Percentiles rank a stretch among this genome's conserved stretches.
Evolutionary conservation across 2,113 vertebrate genomes (phyloP).

Genomic region (Jaculus jaculus): DNA sequence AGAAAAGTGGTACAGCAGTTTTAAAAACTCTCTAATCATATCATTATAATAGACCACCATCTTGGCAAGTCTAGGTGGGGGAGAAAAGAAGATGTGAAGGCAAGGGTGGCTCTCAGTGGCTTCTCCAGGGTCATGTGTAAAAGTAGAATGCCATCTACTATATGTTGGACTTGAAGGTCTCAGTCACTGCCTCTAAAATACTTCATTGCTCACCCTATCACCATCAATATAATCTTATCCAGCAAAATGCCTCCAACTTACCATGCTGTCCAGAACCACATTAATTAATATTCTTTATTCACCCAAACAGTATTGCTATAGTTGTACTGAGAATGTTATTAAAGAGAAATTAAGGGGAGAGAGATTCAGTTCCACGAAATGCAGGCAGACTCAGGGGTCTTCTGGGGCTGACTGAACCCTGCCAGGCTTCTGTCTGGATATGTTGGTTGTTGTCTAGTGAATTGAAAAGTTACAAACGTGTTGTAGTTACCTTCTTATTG

Average conservation of each 20-base stretch:
- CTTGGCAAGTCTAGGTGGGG: neutral
- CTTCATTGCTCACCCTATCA: neutral
- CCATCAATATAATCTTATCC: neutral
- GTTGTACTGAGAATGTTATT: neutral
- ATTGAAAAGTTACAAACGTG: no score
- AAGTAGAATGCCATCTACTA: neutral
- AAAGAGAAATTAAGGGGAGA: neutral
- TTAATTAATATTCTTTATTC: neutral
- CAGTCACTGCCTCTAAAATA: neutral
- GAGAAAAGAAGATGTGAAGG: neutral
- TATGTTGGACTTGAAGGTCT: neutral
- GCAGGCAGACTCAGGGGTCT: neutral
- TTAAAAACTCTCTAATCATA: slow-evolving; percentile 33
- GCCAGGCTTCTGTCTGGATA: neutral
- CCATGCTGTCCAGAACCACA: neutral
- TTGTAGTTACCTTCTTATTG: no score
- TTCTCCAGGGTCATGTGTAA: neutral
- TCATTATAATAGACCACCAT: neutral
- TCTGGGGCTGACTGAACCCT: neutral
- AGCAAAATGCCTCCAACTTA: neutral
- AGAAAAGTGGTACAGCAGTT: slow-evolving; percentile 11
- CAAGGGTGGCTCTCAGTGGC: neutral
- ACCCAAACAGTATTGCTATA: neutral
- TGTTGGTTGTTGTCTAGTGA: no score
- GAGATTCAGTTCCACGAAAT: neutral